Percentiles rank a stretch among this genome's conserved stretches.
These are phyloP conservation scores for Callionymus lyra DNA, from an alignment of 2,113 vertebrate genomes.

Conservation along the genomic window DNA sequence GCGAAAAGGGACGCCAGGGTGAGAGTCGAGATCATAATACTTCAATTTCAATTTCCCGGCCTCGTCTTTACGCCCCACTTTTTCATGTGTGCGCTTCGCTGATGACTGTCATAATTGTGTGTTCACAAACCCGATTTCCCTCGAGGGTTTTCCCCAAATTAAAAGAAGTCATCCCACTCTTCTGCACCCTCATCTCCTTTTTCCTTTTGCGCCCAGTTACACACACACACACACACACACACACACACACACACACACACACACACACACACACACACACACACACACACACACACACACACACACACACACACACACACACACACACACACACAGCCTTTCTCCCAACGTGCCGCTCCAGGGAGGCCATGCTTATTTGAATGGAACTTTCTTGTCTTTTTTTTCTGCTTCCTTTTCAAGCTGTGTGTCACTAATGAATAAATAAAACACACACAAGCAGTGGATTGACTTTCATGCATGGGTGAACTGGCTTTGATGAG, in stretches of 20 bases:
- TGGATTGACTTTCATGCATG: conserved; percentile 69
- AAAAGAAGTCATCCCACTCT: conserved; percentile 69
- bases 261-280: conserved; percentile 7
- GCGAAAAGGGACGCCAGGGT: conserved; percentile 5
- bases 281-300: conserved; percentile 12
- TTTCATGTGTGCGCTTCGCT: conserved; percentile 51
- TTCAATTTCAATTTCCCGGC: conserved; percentile 47
- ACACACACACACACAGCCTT: conserved; percentile 14
- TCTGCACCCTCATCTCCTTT: conserved; percentile 57
- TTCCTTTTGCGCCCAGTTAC: conserved; percentile 37
- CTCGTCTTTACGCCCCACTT: conserved; percentile 41
- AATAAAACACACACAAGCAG: conserved; percentile 67
- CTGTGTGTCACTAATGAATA: conserved; percentile 70
- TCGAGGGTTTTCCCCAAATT: conserved; percentile 63
- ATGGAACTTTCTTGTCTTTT: conserved; percentile 61
- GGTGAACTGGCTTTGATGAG: conserved; percentile 59
- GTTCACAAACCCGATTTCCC: conserved; percentile 62
- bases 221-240: conserved; percentile 7
- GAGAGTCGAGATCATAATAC: conserved; percentile 41
- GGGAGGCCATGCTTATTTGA: conserved; percentile 68
- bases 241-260: conserved; percentile 15
- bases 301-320: conserved; percentile 7
- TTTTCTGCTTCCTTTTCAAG: conserved; percentile 47
- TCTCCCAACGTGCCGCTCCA: conserved; percentile 40
- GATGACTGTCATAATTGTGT: conserved; percentile 69